Evolutionary conservation across 2,888 invertebrate species (phyloP).

Genomic region (Lycocerus yunnanus): DNA sequence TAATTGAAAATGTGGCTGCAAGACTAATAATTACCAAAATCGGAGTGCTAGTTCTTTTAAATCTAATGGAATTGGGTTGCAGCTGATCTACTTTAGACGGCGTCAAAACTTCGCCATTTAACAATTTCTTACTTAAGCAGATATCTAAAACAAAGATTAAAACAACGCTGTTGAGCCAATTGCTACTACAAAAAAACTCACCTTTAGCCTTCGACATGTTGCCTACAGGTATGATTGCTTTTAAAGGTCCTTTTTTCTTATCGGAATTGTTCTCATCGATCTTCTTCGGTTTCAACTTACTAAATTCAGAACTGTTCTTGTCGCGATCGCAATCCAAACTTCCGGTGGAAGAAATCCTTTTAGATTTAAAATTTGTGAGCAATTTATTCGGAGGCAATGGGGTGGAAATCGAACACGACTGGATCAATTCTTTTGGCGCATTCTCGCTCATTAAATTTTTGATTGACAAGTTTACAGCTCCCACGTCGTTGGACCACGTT

Average conservation of each 20-base stretch:
- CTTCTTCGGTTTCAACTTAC: slow-evolving; percentile 33
- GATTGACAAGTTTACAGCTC: slow-evolving; percentile 23
- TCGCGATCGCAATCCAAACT: neutral
- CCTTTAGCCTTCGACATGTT: slow-evolving; percentile 32
- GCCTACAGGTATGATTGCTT: slow-evolving; percentile 35
- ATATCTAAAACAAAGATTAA: neutral
- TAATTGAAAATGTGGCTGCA: neutral
- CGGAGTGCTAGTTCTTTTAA: slow-evolving; percentile 32
- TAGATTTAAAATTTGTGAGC: neutral
- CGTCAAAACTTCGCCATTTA: neutral
- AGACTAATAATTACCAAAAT: slow-evolving; percentile 25
- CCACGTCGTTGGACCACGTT: slow-evolving; percentile 8
- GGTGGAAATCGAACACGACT: slow-evolving; percentile 20
- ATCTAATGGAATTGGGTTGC: neutral
- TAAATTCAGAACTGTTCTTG: neutral
- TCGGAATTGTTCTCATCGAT: slow-evolving; percentile 11
- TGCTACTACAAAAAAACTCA: too few species aligned
- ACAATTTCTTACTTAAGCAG: neutral
- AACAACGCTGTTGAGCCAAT: too few species aligned
- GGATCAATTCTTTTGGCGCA: slow-evolving; percentile 12
- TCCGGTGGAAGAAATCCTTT: neutral
- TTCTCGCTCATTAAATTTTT: neutral
- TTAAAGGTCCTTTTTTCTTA: slow-evolving; percentile 34
- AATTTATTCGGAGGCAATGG: neutral
- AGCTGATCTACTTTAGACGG: slow-evolving; percentile 7